A percentile compares a stretch with the other conserved stretches of the same genome.
These are phyloP conservation scores for Egretta garzetta DNA, from an alignment of 2,113 vertebrate species.

Conservation along the genomic window DNA sequence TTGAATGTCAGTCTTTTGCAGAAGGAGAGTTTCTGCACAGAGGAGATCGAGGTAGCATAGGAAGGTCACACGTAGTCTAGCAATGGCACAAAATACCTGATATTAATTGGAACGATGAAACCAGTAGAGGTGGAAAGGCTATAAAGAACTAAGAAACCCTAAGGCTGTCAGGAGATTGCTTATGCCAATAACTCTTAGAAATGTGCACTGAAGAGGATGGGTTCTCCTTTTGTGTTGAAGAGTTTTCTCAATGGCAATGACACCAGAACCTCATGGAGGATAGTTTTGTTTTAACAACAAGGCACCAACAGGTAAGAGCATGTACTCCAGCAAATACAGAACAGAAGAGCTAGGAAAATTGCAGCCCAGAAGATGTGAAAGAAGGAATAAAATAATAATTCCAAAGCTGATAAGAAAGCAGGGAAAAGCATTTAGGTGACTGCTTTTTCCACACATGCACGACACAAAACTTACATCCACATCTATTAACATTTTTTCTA, in stretches of 20 bases:
- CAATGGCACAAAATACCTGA: background rate
- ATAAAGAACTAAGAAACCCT: background rate
- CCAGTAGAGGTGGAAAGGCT: background rate
- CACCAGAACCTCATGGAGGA: background rate
- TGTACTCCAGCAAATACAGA: background rate
- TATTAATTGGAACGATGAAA: background rate
- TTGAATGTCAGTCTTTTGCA: background rate
- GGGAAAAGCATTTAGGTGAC: background rate
- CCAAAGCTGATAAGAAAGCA: background rate
- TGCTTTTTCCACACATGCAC: fast-evolving
- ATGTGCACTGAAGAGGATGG: background rate
- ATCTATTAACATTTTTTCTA: background rate
- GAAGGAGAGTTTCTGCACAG: background rate
- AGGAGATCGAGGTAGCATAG: background rate
- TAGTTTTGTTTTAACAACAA: background rate
- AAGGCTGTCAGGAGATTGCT: background rate
- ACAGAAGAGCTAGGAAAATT: background rate
- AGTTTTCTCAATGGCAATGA: background rate
- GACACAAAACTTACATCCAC: background rate
- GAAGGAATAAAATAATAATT: background rate
- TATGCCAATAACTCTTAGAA: background rate
- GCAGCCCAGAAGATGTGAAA: background rate
- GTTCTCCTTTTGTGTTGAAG: background rate
- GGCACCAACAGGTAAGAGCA: background rate
- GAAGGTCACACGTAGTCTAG: background rate